A percentile compares a stretch with the other conserved stretches of the same genome.
phyloP scores from a whole-genome alignment of 2,797 vertebrate genomes.

The Trematomus bernacchii region DNA sequence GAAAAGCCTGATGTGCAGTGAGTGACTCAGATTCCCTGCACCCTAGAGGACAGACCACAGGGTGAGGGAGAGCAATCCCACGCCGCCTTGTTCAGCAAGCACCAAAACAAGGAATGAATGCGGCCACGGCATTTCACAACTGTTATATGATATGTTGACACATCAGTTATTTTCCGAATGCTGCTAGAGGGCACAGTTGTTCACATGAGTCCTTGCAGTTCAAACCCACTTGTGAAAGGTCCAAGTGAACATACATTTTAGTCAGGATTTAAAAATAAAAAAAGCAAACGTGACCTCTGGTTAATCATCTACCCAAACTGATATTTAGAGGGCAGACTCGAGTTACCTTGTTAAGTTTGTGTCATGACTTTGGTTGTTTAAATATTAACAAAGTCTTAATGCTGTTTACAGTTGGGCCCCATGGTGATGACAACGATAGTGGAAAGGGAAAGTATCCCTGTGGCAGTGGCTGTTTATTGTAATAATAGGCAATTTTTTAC shows the following conservation, averaged over 20 bases:
- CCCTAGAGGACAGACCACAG: conserved; percentile 81
- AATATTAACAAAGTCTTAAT: conserved; percentile 86
- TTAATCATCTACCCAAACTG: conserved; percentile 75
- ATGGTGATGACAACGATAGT: conserved; percentile 73
- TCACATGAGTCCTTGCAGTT: conserved; percentile 59
- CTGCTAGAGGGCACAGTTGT: conserved; percentile 66
- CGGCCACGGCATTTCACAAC: conserved; percentile 73
- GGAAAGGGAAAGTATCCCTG: not conserved
- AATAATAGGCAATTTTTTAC: conserved; percentile 5
- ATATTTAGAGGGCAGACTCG: conserved; percentile 78
- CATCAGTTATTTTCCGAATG: conserved; percentile 68
- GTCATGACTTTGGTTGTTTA: conserved; percentile 79
- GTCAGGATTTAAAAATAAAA: conserved; percentile 31
- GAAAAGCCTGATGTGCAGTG: conserved; percentile 76
- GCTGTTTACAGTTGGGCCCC: conserved; percentile 79
- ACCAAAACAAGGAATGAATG: conserved; percentile 74
- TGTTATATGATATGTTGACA: conserved; percentile 81
- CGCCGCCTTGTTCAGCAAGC: conserved; percentile 83
- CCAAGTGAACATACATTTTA: conserved; percentile 49
- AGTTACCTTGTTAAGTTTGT: conserved; percentile 76
- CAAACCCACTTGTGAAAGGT: conserved; percentile 47
- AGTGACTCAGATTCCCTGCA: conserved; percentile 77
- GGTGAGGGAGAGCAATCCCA: conserved; percentile 80
- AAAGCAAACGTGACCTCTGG: conserved; percentile 61
- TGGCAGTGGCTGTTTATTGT: not conserved